A percentile compares a stretch with the other conserved stretches of the same genome.
Evolutionary conservation across 2,797 vertebrate species (phyloP).

Genomic region (Muraenolepis orangiensis): DNA sequence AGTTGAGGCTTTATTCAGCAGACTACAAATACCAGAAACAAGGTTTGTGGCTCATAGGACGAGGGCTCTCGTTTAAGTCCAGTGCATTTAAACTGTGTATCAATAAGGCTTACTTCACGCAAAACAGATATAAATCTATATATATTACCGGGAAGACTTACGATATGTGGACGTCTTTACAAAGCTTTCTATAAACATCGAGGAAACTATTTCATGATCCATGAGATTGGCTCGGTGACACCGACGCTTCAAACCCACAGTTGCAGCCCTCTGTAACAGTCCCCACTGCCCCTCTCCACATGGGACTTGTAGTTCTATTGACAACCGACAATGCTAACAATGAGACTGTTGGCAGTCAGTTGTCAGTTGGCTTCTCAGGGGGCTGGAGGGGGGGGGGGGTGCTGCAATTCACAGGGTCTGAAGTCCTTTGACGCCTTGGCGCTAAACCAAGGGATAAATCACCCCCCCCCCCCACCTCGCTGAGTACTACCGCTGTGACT

Average conservation of each 20-base stretch:
- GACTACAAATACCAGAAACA: conserved; percentile 18
- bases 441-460: background rate
- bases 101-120: background rate
- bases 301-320: conserved; percentile 13
- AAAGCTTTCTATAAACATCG: background rate
- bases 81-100: conserved; percentile 21
- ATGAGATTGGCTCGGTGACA: no score
- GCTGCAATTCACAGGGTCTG: background rate
- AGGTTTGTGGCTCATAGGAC: conserved; percentile 7
- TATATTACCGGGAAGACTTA: background rate
- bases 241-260: background rate
- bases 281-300: background rate
- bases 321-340: conserved; percentile 16
- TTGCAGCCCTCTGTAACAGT: conserved; percentile 4
- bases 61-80: conserved; percentile 9
- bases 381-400: conserved; percentile 7
- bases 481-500: background rate
- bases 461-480: background rate
- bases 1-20: conserved; percentile 20
- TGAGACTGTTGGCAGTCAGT: background rate
- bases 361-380: conserved; percentile 47
- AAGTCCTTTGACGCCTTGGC: conserved; percentile 8
- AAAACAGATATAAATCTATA: conserved; percentile 15
- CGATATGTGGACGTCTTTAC: background rate
- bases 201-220: no score